Conservation (phyloP, 1,140 invertebrate genomes). For the Macrobrachium rosenbergii region DNA sequence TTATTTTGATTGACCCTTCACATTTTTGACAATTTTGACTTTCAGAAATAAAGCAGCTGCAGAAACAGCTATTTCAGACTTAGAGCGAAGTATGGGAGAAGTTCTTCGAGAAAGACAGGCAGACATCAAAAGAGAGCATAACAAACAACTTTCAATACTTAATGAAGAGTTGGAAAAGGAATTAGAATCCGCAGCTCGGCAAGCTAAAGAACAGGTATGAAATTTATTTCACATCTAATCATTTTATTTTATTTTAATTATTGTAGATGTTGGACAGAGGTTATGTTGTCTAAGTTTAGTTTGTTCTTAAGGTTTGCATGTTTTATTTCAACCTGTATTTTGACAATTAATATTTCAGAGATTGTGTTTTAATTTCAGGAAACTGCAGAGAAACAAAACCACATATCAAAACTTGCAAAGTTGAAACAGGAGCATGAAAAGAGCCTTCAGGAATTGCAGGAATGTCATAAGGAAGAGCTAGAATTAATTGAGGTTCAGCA, state of each 20-base stretch:
- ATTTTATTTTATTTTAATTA: neutral
- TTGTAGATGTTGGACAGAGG: neutral
- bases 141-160: conserved; percentile 32
- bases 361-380: conserved; percentile 23
- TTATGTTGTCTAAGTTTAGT: neutral
- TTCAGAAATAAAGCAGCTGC: conserved; percentile 29
- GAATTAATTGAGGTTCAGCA: conserved; percentile 41
- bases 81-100: conserved; percentile 42
- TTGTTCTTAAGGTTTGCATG: neutral
- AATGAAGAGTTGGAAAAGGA: conserved; percentile 42
- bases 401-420: conserved; percentile 14
- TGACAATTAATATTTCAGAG: neutral
- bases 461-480: neutral
- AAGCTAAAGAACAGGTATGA: conserved; percentile 42
- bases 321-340: neutral
- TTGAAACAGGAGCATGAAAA: conserved; percentile 39
- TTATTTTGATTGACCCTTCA: neutral
- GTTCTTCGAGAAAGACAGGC: conserved; percentile 40
- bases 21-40: conserved; percentile 11
- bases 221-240: neutral
- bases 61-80: conserved; percentile 28
- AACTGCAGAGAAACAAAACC: conserved; percentile 39
- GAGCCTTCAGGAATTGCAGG: conserved; percentile 12
- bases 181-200: conserved; percentile 44
- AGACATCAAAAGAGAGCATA: conserved; percentile 38